Base-by-base conservation (phyloP, 1,140 invertebrate species). In the Panagrolaimus sp. region DNA sequence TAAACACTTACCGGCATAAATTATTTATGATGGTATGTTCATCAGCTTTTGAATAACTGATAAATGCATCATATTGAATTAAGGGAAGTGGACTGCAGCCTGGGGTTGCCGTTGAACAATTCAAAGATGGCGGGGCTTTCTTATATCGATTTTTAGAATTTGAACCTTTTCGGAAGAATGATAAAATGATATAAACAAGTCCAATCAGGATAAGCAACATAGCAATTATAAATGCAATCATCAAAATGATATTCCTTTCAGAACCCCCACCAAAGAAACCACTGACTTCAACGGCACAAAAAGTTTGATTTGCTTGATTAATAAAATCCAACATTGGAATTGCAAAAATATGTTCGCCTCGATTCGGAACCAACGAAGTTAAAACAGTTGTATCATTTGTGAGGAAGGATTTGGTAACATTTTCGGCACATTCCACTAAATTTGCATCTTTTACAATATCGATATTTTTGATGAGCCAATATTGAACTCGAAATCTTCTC, bases 281-380 rank as follows among this genome's bases (percentile, higher is more conserved):
- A 45, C 46, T 43, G 14, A 62, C 12, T 24, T 76, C 43, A 14
- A 45, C 32, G 24, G 70, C 67, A 55, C 73, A 74, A 21, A 74
- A 63, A 10, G 73, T 55, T 15, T 24, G 9, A 58, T 66, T 65
- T 15, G 47, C 44, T 12, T 45, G 12, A 14, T n/a, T 12, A 1
- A 77, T 10, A 47, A 79, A 79, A 5, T 77, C 73, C 12, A 68
- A n/a, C 75, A 81, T 81, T 21, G 71, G 68, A 71, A 81, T 83
- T 2, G 58, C 63, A 66, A 78, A 83, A 10, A 82, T 58, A 67
- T 82, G 71, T 9, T 73, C 46, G 44, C 75, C 76, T 10, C 67
- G 43, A 69, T 82, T 82, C n/a, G 80, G 80, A 1, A 71, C 72
- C 38, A 66, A 70, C 12, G 63, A 65, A 2, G 76, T 73, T 14